Evolutionary conservation across 2,113 vertebrate genomes (phyloP).

Genomic region (Lepus timidus): DNA sequence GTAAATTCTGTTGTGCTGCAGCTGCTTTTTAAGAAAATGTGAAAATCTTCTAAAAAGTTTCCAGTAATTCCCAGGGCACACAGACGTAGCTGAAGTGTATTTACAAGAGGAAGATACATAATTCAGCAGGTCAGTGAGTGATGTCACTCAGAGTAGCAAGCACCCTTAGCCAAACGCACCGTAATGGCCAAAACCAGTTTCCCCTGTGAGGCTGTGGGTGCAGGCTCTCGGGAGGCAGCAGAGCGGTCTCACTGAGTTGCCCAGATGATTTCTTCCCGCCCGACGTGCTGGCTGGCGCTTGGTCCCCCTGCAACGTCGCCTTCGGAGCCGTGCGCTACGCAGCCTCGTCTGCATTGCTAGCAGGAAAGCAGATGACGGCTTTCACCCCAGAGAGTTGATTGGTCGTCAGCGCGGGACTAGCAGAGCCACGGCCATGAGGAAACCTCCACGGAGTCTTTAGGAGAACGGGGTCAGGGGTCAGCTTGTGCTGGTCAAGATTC

Average conservation of each 20-base stretch:
- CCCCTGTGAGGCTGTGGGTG: not conserved
- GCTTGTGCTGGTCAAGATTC: not conserved
- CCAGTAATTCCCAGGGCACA: not conserved
- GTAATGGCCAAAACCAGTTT: not conserved
- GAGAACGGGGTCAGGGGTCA: not conserved
- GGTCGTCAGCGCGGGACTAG: not conserved
- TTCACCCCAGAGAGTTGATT: constrained; percentile 22
- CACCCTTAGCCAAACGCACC: not conserved
- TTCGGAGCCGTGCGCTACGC: not conserved
- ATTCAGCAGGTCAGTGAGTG: not conserved
- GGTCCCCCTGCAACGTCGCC: not conserved
- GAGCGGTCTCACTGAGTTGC: not conserved
- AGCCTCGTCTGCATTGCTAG: not conserved
- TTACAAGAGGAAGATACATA: constrained; percentile 4
- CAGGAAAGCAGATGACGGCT: not conserved
- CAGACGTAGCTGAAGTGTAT: not conserved
- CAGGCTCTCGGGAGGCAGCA: not conserved
- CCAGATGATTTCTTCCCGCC: too few species aligned
- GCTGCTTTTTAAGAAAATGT: not conserved
- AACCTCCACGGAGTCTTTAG: not conserved
- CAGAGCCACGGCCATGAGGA: not conserved
- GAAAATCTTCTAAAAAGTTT: not conserved
- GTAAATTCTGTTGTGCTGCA: not conserved
- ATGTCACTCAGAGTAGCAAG: not conserved
- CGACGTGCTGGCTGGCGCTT: not conserved